phyloP scores from a whole-genome alignment of 2,113 vertebrate genomes.

The Pelmatolapia mariae region DNA sequence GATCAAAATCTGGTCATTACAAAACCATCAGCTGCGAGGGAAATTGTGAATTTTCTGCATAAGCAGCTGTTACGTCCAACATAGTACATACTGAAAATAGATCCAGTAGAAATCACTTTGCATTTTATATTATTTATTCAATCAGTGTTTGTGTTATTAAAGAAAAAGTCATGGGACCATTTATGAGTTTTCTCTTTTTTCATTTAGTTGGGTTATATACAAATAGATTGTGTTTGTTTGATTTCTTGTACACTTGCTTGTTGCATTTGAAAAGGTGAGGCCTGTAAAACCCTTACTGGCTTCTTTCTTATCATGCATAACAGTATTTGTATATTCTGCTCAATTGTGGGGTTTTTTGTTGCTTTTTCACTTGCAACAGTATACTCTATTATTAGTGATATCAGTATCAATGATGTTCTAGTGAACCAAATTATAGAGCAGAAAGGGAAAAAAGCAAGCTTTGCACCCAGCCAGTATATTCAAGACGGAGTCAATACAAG shows the following conservation, averaged over 20 bases:
- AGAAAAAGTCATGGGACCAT: not conserved
- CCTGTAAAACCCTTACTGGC: not conserved
- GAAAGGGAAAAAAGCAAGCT: not conserved
- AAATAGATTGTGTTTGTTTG: not conserved
- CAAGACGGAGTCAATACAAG: not conserved
- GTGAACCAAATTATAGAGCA: not conserved
- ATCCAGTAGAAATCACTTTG: not conserved
- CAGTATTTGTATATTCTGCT: not conserved
- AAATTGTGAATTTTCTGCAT: not conserved
- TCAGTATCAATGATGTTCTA: not conserved
- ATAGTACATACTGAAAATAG: not conserved
- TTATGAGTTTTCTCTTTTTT: not conserved
- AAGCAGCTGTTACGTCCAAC: not conserved
- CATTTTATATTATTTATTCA: not conserved
- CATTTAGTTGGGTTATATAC: not conserved
- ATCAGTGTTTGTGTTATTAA: not conserved
- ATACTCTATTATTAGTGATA: not conserved
- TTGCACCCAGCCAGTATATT: not conserved
- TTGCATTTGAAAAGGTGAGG: not conserved
- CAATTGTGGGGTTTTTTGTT: accelerated
- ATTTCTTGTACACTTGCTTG: not conserved
- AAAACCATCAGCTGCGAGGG: not conserved
- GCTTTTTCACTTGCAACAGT: not conserved
- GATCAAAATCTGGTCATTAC: not conserved
- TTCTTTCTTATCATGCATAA: not conserved